Percentiles rank a stretch among this genome's conserved stretches.
Conservation (phyloP, 2,888 invertebrate genomes). For the Pristionchus arcanus region DNA sequence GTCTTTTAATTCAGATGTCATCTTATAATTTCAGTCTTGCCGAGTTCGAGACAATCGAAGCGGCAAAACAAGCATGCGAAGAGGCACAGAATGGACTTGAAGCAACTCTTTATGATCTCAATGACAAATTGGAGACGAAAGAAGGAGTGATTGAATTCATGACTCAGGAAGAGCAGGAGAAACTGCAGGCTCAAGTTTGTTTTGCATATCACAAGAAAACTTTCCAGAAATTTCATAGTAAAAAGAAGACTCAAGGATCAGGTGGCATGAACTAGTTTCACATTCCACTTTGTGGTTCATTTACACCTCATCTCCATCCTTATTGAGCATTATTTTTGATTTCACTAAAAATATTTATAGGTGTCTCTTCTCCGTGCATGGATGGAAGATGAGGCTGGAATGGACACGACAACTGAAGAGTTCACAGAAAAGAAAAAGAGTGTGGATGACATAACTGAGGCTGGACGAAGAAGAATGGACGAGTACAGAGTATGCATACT, state of each 20-base stretch:
- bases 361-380: slow-evolving; percentile 84
- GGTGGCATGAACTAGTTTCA: too few relatives aligned
- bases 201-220: not conserved
- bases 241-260: too few relatives aligned
- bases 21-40: slow-evolving; percentile 78
- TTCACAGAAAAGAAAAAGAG: slow-evolving; percentile 69
- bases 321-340: not conserved
- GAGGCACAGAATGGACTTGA: slow-evolving; percentile 93
- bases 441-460: slow-evolving; percentile 68
- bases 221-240: not conserved
- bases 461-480: slow-evolving; percentile 66
- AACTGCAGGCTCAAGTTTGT: slow-evolving; percentile 64
- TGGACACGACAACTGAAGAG: slow-evolving; percentile 86
- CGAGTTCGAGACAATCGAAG: slow-evolving; percentile 84
- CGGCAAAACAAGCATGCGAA: slow-evolving; percentile 88
- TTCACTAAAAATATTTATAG: slow-evolving; percentile 28
- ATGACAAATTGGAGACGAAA: slow-evolving; percentile 88
- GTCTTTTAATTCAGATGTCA: too few relatives aligned
- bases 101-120: slow-evolving; percentile 93
- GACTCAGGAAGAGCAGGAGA: slow-evolving; percentile 71
- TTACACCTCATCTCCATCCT: not conserved
- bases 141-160: slow-evolving; percentile 83
- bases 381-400: slow-evolving; percentile 93
- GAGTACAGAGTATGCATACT: slow-evolving; percentile 63
- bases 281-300: too few relatives aligned